A percentile compares a stretch with the other conserved stretches of the same genome.
Evolutionary conservation across 2,113 vertebrate genomes (phyloP).

Genomic region (Pomatostomus ruficeps): DNA sequence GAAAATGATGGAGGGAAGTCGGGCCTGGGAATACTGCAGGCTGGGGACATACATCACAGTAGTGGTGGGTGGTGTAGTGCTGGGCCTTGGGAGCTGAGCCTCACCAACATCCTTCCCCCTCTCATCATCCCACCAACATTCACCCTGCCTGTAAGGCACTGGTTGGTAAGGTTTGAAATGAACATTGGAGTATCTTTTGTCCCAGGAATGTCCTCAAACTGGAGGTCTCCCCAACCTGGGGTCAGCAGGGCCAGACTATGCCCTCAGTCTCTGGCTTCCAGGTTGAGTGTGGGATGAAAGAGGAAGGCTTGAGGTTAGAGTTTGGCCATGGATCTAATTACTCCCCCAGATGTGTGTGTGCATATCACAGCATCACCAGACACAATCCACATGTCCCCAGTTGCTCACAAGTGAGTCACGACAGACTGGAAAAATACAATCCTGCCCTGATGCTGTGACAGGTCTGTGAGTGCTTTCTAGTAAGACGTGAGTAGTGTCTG

Average conservation of each 20-base stretch:
- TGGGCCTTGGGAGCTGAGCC: not conserved
- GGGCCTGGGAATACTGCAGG: not conserved
- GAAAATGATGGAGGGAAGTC: rapidly evolving
- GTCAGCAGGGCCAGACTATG: not conserved
- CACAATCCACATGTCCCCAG: not conserved
- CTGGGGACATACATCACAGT: rapidly evolving
- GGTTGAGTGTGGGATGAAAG: not conserved
- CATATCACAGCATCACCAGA: not conserved
- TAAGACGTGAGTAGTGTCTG: not conserved
- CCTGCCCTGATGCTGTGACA: not conserved
- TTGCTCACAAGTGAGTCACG: constrained; percentile 54
- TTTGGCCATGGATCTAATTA: not conserved
- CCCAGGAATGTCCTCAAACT: not conserved
- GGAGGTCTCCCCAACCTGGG: not conserved
- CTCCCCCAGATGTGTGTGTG: not conserved
- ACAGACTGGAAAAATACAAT: constrained; percentile 16
- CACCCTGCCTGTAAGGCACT: not conserved
- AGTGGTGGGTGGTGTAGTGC: not conserved
- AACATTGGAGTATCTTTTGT: not conserved
- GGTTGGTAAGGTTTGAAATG: not conserved
- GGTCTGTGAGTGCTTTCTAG: not conserved
- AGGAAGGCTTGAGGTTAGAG: constrained; percentile 36
- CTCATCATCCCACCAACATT: not conserved
- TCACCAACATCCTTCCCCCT: not conserved
- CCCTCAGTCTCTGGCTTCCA: not conserved